Percentiles rank a stretch among this genome's conserved stretches.
Conservation (phyloP, 2,888 invertebrate genomes). For the Norana najaformis region DNA sequence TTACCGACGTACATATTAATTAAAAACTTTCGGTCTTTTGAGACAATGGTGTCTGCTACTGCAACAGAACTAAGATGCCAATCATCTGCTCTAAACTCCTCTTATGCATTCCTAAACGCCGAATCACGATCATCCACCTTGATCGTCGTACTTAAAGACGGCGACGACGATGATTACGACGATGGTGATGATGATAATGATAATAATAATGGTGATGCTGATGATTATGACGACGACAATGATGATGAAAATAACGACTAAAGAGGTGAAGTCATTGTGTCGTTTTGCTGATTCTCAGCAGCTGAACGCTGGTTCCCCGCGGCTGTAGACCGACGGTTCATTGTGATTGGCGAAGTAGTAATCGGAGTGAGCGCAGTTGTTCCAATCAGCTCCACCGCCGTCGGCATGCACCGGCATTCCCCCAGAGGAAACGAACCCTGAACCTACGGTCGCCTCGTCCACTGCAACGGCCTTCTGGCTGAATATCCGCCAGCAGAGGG, state of each 20-base stretch:
- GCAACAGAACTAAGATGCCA: background rate
- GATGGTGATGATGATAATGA: background rate
- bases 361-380: background rate
- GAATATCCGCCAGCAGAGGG: constrained; percentile 21
- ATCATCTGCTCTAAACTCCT: background rate
- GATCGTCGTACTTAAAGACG: background rate
- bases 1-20: background rate
- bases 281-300: background rate
- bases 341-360: background rate
- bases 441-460: background rate
- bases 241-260: background rate
- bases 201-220: background rate
- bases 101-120: background rate
- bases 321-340: background rate
- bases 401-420: background rate
- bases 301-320: constrained; percentile 21
- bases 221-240: background rate
- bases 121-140: background rate
- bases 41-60: background rate
- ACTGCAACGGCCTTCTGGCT: background rate
- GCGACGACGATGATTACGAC: background rate
- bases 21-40: background rate
- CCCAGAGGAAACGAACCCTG: background rate
- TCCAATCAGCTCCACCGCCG: background rate
- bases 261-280: background rate